Base-by-base conservation (phyloP, 1,140 invertebrate species). In the Drosophila lowei region DNA sequence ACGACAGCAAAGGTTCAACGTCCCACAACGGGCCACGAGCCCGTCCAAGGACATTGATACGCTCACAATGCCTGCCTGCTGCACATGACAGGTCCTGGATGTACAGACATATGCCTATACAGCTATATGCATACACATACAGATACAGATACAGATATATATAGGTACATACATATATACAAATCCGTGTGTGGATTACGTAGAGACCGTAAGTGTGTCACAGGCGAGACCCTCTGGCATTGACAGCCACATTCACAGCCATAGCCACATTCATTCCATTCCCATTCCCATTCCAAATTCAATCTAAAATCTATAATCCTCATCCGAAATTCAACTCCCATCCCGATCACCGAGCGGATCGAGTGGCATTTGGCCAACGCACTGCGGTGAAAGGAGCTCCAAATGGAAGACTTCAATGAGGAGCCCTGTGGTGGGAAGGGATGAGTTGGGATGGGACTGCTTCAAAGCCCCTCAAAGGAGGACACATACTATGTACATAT, bases 1-100 rank as follows among this genome's bases (percentile, higher is more conserved):
- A 60, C 72, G 70, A 59, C 65, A 56, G 67, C 52, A 75, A 75
- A 47, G 64, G 88, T 90, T 90, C 88, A 90, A 90, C 67, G 88
- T 55, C 66, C 88, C 72, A 44, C 34, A 63, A 50, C 56, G 58
- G 53, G 64, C 62, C 68, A 66, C 67, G 65, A 43, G 60, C 77
- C 71, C 72, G 72, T 25, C 88, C 88, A 90, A 90, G 88, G 88
- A 90, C 88, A 88, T 73, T 55, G 56, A 79, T 79, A 72, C 48
- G 75, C 57, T 63, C 78, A 79, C 66, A 76, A 60, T 68, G 41
- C 34, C 34, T 53, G 43, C 50, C 49, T 57, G 66, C 62, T 77
- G 73, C 73, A 76, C 58, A 61, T 70, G 66, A 70, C 66, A 70
- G 66, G 8, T 49, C 65, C 48, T 71, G 25, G 15, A 18, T 18